phyloP scores from a whole-genome alignment of 2,113 vertebrate species.

The Aegotheles bennettii region DNA sequence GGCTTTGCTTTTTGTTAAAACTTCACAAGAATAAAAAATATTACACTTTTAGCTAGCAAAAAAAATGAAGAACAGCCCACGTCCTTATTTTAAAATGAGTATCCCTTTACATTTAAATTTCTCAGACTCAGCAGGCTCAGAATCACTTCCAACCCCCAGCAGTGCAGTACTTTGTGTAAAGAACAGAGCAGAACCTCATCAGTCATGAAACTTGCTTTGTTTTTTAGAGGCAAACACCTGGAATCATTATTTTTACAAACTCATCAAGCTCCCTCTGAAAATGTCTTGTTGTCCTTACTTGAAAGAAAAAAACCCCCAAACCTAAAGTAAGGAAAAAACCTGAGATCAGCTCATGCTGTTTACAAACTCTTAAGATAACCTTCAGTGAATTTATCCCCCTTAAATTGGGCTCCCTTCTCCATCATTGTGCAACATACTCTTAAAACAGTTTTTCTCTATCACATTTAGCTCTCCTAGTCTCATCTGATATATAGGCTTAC shows the following conservation, averaged over 20 bases:
- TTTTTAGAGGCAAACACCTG: background rate
- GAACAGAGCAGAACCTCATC: background rate
- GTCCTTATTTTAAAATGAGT: background rate
- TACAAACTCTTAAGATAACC: background rate
- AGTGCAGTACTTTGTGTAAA: background rate
- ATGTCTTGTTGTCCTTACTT: background rate
- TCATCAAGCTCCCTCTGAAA: background rate
- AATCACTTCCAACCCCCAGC: background rate
- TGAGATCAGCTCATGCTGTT: background rate
- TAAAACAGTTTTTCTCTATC: background rate
- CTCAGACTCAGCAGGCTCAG: background rate
- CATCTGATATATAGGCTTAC: fast-evolving
- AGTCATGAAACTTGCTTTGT: background rate
- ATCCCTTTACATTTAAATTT: background rate
- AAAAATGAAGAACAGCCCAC: background rate
- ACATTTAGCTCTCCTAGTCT: background rate
- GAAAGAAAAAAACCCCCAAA: background rate
- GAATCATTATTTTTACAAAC: background rate
- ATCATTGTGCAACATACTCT: background rate
- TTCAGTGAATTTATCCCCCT: background rate
- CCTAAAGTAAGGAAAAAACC: too few species aligned
- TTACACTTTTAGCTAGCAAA: background rate
- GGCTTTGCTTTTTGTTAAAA: background rate
- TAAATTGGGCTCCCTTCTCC: background rate
- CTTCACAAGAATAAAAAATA: background rate